Base-by-base conservation (phyloP, 2,113 vertebrate genomes). In the Serinus canaria region DNA sequence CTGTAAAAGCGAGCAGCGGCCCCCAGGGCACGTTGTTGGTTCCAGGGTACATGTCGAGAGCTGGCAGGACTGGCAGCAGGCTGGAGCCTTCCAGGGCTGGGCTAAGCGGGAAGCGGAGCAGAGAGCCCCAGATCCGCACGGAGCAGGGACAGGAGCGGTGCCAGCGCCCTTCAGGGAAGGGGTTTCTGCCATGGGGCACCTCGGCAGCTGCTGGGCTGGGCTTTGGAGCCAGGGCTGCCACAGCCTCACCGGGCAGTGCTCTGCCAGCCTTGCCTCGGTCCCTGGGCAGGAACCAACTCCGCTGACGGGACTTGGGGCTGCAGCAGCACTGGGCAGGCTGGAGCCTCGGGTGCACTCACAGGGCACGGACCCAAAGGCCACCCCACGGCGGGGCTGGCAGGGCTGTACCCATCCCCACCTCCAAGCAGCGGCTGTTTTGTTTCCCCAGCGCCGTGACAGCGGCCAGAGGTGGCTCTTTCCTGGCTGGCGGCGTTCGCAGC, bases 41-140 rank as follows among this genome's bases (percentile, higher is more conserved):
- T 59, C 44, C 43, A 41, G 58, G 30, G 67, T 1, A 6, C 0
- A 0, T 4, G 25, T 8, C 13, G 14, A 17, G 17, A 33, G 21
- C 10, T 2, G 67, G 89, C 9, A 13, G 83, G 46, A 8, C 6
- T 11, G 2, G 9, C 15, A 15, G 46, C 31, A 31, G 56, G 76
- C 46, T 27, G 78, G 44, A 25, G 37, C 44, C 67, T 49, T 23
- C 53, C 58, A 7, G 37, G 14, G 10, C 1, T 21, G 37, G 35
- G 33, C 2, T 27, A 11, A 77, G 50, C 13, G 24, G 49, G 39
- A 22, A 43, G 10, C 41, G 17, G 46, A 83, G 44, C 8, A 3
- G 43, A 15, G 43, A 15, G 64, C 44, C 49, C 5, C 49, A 41
- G 15, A 22, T n/a, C 7, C 0, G 0, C 44, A 9, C 0, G 0